A percentile compares a stretch with the other conserved stretches of the same genome.
phyloP scores from a whole-genome alignment of 2,888 invertebrate species.

The Tenthredo mesomela region DNA sequence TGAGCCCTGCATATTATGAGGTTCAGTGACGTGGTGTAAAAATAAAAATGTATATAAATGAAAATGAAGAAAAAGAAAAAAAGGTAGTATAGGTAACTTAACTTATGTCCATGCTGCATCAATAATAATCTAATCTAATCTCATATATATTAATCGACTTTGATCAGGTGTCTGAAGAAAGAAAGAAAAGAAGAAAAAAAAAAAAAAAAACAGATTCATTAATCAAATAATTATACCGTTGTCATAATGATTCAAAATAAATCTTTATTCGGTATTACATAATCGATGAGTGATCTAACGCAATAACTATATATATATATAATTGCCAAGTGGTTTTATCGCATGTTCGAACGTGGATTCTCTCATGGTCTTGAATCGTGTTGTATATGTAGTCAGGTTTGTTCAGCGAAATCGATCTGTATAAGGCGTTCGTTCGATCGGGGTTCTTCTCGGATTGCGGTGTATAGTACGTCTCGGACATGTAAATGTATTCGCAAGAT shows the following conservation, averaged over 20 bases:
- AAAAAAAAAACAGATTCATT: neutral
- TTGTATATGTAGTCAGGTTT: neutral
- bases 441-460: slow-evolving; percentile 16
- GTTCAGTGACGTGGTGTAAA: neutral
- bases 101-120: slow-evolving; percentile 8
- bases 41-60: neutral
- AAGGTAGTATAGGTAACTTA: neutral
- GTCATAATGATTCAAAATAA: neutral
- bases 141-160: neutral
- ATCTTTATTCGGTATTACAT: neutral
- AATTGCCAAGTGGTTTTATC: neutral
- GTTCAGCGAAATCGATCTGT: slow-evolving; percentile 26
- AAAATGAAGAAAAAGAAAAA: neutral
- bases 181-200: neutral
- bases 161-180: slow-evolving; percentile 15
- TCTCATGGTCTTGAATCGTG: slow-evolving; percentile 2
- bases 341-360: neutral
- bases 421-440: slow-evolving; percentile 38
- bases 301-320: too few species aligned
- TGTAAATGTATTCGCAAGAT: slow-evolving; percentile 51
- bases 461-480: neutral
- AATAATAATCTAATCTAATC: slow-evolving; percentile 35
- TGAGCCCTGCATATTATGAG: neutral
- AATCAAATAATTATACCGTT: neutral
- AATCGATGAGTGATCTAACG: neutral